A percentile compares a stretch with the other conserved stretches of the same genome.
Conservation (phyloP, 2,888 invertebrate species). For the Coelogynopora nodosa region DNA sequence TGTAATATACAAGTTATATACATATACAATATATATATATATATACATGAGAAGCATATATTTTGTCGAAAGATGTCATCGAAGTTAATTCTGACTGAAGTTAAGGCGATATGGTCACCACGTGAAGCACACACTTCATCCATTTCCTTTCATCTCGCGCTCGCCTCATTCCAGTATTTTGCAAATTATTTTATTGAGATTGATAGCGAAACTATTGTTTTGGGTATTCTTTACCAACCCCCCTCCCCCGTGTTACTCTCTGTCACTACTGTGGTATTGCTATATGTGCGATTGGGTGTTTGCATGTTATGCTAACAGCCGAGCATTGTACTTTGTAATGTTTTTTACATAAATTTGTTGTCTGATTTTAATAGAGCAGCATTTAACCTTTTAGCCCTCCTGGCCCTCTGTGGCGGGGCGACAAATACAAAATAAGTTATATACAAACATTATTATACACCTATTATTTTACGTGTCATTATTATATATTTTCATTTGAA, state of each 20-base stretch:
- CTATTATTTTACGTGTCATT: too few relatives aligned
- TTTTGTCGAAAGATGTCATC: too few relatives aligned
- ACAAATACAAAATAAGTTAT: too few relatives aligned
- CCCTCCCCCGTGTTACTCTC: not conserved
- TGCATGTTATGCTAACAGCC: not conserved
- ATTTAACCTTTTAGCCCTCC: constrained; percentile 11
- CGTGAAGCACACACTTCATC: too few relatives aligned
- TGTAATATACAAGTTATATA: too few relatives aligned
- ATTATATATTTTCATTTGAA: too few relatives aligned
- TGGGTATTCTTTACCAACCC: constrained; percentile 1
- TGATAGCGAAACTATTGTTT: not conserved
- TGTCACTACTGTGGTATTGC: not conserved
- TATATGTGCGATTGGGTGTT: not conserved
- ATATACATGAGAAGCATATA: too few relatives aligned
- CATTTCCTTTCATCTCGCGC: not conserved
- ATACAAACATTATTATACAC: too few relatives aligned
- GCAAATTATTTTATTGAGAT: not conserved
- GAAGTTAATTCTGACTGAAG: too few relatives aligned
- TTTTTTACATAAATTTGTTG: not conserved
- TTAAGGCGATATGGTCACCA: too few relatives aligned
- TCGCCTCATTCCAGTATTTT: constrained; percentile 19
- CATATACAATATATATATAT: too few relatives aligned
- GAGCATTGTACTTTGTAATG: not conserved
- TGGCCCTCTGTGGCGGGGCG: not conserved
- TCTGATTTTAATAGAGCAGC: constrained; percentile 27